These are phyloP conservation scores for Sparus aurata DNA, from an alignment of 2,797 vertebrate species.

Conservation along the genomic window DNA sequence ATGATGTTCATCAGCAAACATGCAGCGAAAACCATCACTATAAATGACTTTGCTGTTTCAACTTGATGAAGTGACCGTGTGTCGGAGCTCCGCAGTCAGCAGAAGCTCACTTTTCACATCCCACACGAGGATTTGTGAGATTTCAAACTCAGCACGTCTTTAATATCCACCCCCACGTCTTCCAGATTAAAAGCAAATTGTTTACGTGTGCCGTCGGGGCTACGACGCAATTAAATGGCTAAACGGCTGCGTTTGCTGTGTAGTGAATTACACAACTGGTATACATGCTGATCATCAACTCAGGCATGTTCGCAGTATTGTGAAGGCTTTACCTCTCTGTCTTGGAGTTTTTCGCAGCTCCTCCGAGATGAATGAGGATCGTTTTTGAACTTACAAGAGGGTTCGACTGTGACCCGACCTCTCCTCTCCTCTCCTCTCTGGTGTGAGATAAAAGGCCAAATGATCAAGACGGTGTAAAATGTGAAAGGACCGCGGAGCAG, in stretches of 20 bases:
- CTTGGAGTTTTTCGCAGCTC: background rate
- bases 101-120: background rate
- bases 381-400: background rate
- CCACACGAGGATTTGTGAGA: background rate
- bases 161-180: background rate
- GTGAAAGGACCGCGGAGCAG: background rate
- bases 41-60: background rate
- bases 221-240: background rate
- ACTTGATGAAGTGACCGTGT: too few relatives aligned
- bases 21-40: too few relatives aligned
- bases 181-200: conserved; percentile 13
- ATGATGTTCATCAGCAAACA: background rate
- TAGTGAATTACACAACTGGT: conserved; percentile 12
- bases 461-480: background rate
- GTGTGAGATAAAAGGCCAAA: background rate
- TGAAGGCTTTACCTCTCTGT: too few relatives aligned
- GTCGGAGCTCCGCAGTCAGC: background rate
- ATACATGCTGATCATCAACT: background rate
- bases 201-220: conserved; percentile 9
- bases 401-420: background rate
- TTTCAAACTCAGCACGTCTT: background rate
- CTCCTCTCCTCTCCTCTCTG: too few relatives aligned
- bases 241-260: background rate
- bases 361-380: background rate
- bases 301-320: background rate